Evolutionary conservation across 2,113 vertebrate species (phyloP).

Genomic region (Cyanoliseus patagonus): DNA sequence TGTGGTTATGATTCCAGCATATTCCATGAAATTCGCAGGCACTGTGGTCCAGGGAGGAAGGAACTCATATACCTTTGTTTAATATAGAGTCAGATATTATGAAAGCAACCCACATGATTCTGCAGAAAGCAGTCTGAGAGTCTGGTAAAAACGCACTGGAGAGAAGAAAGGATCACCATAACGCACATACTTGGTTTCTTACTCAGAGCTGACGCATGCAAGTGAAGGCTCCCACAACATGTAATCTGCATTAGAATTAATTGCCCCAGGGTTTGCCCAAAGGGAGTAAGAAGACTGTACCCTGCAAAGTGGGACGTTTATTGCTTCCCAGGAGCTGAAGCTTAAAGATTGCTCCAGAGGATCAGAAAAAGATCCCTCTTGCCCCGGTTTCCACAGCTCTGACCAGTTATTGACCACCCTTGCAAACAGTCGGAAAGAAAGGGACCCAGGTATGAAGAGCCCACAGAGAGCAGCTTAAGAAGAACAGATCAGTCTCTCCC

Average conservation of each 20-base stretch:
- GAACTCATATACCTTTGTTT: neutral
- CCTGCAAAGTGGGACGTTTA: neutral
- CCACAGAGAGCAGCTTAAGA: neutral
- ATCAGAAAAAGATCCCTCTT: neutral
- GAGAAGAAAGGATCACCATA: neutral
- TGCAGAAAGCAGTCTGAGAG: neutral
- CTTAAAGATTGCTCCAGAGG: neutral
- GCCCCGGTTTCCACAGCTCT: neutral
- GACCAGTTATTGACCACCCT: neutral
- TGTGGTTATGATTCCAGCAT: neutral
- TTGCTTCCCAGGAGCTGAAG: neutral
- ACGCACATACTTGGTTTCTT: neutral
- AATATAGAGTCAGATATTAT: neutral
- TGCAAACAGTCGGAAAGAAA: neutral
- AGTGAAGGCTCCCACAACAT: neutral
- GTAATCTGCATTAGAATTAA: neutral
- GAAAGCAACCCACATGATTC: neutral
- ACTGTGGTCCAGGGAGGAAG: neutral
- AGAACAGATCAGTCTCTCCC: neutral
- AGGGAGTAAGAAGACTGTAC: neutral
- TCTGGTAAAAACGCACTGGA: neutral
- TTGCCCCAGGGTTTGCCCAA: neutral
- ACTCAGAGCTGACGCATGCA: neutral
- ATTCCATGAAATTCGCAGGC: neutral
- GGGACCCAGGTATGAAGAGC: rapidly evolving